Conservation (phyloP, 2,113 vertebrate genomes). For the Scolopax mira region DNA sequence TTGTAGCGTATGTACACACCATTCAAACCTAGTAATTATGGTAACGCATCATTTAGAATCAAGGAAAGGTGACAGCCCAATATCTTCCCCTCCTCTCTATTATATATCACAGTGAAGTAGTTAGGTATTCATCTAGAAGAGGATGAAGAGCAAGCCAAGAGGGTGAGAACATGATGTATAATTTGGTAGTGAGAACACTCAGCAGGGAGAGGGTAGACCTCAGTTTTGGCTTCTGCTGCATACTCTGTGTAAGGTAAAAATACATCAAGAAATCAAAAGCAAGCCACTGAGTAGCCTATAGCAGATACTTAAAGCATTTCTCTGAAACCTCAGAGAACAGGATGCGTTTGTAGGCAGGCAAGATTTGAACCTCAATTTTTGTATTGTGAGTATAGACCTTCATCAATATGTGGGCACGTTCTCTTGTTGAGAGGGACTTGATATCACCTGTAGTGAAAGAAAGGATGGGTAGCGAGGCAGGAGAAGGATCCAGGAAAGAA, state of each 20-base stretch:
- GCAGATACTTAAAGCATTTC: neutral
- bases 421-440: neutral
- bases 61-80: neutral
- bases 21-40: neutral
- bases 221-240: neutral
- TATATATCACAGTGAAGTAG: neutral
- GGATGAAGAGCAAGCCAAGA: neutral
- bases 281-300: neutral
- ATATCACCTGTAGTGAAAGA: neutral
- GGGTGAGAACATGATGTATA: neutral
- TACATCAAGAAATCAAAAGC: neutral
- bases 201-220: neutral
- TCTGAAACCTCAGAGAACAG: neutral
- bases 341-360: neutral
- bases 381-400: neutral
- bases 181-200: neutral
- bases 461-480: neutral
- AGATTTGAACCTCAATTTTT: neutral
- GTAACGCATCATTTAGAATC: neutral
- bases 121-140: neutral
- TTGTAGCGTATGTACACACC: accelerated
- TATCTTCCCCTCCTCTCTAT: neutral
- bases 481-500: neutral
- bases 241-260: neutral
- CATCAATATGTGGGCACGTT: neutral